These are phyloP conservation scores for Muscidifurax raptorellus DNA, from an alignment of 1,140 invertebrate genomes.

Conservation along the genomic window DNA sequence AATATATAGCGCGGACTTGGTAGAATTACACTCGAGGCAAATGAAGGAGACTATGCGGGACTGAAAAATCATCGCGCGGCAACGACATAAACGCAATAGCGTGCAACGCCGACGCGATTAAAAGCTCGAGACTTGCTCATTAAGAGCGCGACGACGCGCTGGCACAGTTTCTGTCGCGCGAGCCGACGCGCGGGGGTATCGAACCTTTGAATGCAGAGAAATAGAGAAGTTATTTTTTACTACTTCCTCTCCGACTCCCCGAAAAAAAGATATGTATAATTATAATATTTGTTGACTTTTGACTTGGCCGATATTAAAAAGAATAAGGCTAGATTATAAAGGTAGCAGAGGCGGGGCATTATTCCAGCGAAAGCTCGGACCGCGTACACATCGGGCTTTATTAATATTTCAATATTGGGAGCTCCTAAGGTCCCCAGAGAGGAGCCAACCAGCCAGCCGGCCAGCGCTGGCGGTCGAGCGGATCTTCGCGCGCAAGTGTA, in stretches of 20 bases:
- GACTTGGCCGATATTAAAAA: not conserved
- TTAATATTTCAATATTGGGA: conserved; percentile 13
- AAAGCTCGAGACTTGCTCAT: conserved; percentile 36
- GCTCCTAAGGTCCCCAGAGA: not conserved
- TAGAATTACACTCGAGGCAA: not conserved
- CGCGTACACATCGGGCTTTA: not conserved
- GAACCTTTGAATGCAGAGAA: not conserved
- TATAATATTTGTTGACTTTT: too few relatives aligned
- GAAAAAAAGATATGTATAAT: too few relatives aligned
- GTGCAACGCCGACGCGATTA: conserved; percentile 17
- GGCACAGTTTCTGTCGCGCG: not conserved
- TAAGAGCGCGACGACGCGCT: not conserved
- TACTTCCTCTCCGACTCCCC: too few relatives aligned
- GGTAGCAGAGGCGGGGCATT: too few relatives aligned
- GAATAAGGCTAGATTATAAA: too few relatives aligned
- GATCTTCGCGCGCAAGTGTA: not conserved
- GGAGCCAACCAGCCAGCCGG: not conserved
- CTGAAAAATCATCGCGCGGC: conserved; percentile 34
- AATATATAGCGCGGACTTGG: not conserved
- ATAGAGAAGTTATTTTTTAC: too few relatives aligned
- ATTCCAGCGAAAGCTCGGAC: not conserved
- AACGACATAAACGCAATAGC: not conserved
- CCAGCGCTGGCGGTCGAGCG: not conserved
- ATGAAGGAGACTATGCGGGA: not conserved
- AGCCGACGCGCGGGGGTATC: conserved; percentile 9